phyloP scores from a whole-genome alignment of 2,113 vertebrate species.

The Pholis gunnellus region DNA sequence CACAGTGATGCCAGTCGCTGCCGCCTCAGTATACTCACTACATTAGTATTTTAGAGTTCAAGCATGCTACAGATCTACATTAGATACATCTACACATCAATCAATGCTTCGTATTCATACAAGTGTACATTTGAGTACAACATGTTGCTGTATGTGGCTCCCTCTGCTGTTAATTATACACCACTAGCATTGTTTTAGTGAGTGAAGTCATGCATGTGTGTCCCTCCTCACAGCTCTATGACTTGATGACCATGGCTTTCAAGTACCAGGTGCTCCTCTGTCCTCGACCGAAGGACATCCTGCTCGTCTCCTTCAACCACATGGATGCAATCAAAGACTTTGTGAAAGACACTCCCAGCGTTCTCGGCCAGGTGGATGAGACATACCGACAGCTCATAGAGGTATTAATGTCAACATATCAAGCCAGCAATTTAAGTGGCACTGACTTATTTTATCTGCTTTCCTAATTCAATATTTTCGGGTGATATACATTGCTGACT shows the following conservation, averaged over 20 bases:
- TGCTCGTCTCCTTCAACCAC: slow-evolving; percentile 97
- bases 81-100: background rate
- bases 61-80: background rate
- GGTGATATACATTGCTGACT: background rate
- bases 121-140: background rate
- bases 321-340: slow-evolving; percentile 97
- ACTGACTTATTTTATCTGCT: background rate
- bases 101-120: background rate
- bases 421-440: background rate
- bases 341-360: slow-evolving; percentile 89
- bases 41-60: background rate
- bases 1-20: background rate
- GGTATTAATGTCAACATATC: slow-evolving; percentile 72
- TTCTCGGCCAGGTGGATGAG: slow-evolving; percentile 93
- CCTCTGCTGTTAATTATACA: slow-evolving; percentile 63
- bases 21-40: background rate
- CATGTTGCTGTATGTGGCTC: slow-evolving; percentile 44
- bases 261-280: slow-evolving; percentile 98
- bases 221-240: slow-evolving; percentile 90
- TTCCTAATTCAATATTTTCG: background rate
- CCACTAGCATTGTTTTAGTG: slow-evolving; percentile 4
- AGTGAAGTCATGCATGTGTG: background rate
- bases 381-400: slow-evolving; percentile 90
- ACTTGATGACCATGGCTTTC: slow-evolving; percentile 99
- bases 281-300: slow-evolving; percentile 92